Conservation (phyloP, 1,140 invertebrate species). For the Bombus sibiricus region DNA sequence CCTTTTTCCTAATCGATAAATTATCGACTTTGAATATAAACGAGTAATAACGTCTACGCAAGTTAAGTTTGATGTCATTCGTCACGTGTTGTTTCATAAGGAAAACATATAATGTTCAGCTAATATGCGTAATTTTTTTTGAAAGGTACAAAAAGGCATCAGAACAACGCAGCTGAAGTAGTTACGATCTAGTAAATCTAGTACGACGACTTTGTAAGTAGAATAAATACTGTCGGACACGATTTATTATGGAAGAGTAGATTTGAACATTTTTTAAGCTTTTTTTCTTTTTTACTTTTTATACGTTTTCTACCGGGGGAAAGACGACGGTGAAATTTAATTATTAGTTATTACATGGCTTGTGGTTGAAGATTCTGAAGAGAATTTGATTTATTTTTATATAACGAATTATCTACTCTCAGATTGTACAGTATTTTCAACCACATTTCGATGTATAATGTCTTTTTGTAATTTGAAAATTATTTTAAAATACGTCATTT, state of each 20-base stretch:
- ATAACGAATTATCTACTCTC: too few relatives aligned
- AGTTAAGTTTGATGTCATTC: not conserved
- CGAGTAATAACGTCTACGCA: not conserved
- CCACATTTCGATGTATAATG: too few relatives aligned
- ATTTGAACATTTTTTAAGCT: not conserved
- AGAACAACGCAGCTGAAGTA: not conserved
- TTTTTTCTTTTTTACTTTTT: not conserved
- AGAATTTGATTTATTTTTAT: not conserved
- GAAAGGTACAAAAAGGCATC: not conserved
- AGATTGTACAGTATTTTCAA: not conserved
- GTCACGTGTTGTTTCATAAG: not conserved
- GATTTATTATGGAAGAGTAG: not conserved
- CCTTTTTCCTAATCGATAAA: not conserved
- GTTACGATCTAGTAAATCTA: not conserved
- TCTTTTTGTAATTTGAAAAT: not conserved
- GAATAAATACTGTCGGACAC: not conserved
- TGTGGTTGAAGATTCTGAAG: not conserved
- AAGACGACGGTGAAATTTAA: constrained; percentile 36
- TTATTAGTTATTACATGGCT: constrained; percentile 16
- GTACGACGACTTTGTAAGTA: not conserved
- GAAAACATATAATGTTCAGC: not conserved
- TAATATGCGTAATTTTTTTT: not conserved
- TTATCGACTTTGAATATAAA: not conserved
- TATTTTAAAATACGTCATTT: not conserved
- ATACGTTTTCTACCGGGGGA: not conserved